Base-by-base conservation (phyloP, 2,888 invertebrate genomes). In the Drosophila macrothrix region DNA sequence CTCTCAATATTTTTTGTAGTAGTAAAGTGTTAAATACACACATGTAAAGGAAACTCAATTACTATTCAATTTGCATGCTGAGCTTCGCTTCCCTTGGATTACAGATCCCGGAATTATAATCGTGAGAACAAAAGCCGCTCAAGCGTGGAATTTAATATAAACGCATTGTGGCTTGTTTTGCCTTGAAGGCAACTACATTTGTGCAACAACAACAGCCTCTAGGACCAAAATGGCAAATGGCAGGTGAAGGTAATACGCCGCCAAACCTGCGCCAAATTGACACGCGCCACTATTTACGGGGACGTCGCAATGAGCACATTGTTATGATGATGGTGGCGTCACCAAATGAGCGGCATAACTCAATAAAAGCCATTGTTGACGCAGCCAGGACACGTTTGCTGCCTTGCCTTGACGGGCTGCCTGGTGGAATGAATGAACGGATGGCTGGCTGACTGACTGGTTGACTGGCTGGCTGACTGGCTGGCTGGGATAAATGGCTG, bases 271-370 rank as follows among this genome's bases (percentile, higher is more conserved):
- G 69, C 71, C 67, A 88, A 90, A 89, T 90, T 86, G 90, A 89
- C 85, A 86, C 87, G 89, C 89, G 89, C 82, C 74, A 86, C 89
- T 88, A 90, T 86, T 86, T 89, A 86, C 83, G 73, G 75, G 75
- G 72, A 63, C 54, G 64, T 68, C 72, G 78, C 89, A 86, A 86
- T 90, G 85, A 90, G 89, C 78, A 76, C 84, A 86, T 86, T 86
- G 85, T 86, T 88, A 76, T 83, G 87, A 75, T 67, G 72, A 73
- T 83, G 89, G 78, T 67, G 72, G 84, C 70, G 71, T 74, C 89
- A 73, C 72, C 76, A 86, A 90, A 88, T 88, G 89, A 90, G 85
- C 84, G 87, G 84, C 87, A 86, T 86, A 90, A 90, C 90, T 90
- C 90, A 86, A 86, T 86, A 84, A 89, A 90, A 76, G 71, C 73